A percentile compares a stretch with the other conserved stretches of the same genome.
These are phyloP conservation scores for Poeciliopsis turneri DNA, from an alignment of 2,797 vertebrate species.

Conservation along the genomic window DNA sequence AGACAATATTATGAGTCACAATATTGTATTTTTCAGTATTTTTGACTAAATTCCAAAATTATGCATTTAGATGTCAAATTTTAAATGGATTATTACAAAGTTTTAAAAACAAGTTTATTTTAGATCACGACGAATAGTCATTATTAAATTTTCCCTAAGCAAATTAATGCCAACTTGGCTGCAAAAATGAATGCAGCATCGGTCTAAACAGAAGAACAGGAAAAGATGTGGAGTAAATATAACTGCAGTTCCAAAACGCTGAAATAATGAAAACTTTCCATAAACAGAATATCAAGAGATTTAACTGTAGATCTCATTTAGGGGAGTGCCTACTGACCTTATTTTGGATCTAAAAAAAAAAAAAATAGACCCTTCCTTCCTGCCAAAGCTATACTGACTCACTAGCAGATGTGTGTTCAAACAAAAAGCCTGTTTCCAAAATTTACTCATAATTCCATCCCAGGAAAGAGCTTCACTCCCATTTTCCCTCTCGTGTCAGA, in stretches of 20 bases:
- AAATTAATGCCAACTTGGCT: not conserved
- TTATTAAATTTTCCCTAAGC: not conserved
- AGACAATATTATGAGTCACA: not conserved
- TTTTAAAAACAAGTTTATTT: not conserved
- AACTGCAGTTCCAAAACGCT: not conserved
- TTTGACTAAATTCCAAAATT: not conserved
- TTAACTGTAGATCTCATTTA: not conserved
- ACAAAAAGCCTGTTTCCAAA: not conserved
- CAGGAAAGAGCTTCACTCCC: not conserved
- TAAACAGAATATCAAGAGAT: not conserved
- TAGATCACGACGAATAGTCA: not conserved
- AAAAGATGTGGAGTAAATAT: not conserved
- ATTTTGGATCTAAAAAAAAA: slow-evolving; percentile 2
- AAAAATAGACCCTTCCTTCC: not conserved
- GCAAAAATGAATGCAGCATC: not conserved
- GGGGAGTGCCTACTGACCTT: not conserved
- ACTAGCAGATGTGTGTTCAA: not conserved
- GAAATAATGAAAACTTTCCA: not conserved
- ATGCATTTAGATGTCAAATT: not conserved
- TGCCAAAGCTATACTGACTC: slow-evolving; percentile 1
- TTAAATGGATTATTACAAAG: not conserved
- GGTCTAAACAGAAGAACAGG: not conserved
- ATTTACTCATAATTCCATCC: not conserved
- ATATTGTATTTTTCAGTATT: not conserved
- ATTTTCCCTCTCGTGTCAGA: not conserved